phyloP scores from a whole-genome alignment of 2,888 invertebrate genomes.

The Clistopyga incitator region DNA sequence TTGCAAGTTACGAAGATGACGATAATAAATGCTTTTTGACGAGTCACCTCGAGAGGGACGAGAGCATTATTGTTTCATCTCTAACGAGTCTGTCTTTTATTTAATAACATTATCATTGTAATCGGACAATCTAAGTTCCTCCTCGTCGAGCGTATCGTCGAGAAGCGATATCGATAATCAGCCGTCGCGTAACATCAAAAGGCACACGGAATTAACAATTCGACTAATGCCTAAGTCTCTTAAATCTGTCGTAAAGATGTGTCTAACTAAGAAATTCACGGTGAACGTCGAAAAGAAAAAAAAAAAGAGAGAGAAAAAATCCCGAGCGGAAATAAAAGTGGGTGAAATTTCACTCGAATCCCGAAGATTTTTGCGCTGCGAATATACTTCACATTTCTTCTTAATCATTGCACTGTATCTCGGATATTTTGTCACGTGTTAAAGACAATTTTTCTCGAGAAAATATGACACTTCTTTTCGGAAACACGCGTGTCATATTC shows the following conservation, averaged over 20 bases:
- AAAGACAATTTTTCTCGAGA: not conserved
- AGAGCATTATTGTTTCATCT: slow-evolving; percentile 61
- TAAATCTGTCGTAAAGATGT: slow-evolving; percentile 58
- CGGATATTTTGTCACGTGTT: not conserved
- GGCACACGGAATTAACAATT: slow-evolving; percentile 39
- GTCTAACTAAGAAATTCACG: slow-evolving; percentile 52
- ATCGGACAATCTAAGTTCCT: not conserved
- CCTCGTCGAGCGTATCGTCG: not conserved
- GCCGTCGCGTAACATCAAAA: slow-evolving; percentile 5
- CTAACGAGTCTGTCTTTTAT: slow-evolving; percentile 18
- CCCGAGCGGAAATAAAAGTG: not conserved
- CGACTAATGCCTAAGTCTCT: slow-evolving; percentile 54
- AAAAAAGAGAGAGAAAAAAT: not conserved
- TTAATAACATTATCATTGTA: not conserved
- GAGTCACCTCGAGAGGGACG: slow-evolving; percentile 64
- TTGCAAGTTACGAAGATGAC: slow-evolving; percentile 69
- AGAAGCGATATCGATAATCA: not conserved
- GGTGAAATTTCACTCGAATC: not conserved
- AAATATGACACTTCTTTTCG: not conserved
- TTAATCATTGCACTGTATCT: not conserved
- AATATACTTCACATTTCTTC: not conserved
- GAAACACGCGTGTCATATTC: too few relatives aligned
- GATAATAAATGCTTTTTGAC: slow-evolving; percentile 72
- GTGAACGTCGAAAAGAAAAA: not conserved
- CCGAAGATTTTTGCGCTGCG: not conserved